Base-by-base conservation (phyloP, 1,140 invertebrate genomes). In the Chironomus tepperi region DNA sequence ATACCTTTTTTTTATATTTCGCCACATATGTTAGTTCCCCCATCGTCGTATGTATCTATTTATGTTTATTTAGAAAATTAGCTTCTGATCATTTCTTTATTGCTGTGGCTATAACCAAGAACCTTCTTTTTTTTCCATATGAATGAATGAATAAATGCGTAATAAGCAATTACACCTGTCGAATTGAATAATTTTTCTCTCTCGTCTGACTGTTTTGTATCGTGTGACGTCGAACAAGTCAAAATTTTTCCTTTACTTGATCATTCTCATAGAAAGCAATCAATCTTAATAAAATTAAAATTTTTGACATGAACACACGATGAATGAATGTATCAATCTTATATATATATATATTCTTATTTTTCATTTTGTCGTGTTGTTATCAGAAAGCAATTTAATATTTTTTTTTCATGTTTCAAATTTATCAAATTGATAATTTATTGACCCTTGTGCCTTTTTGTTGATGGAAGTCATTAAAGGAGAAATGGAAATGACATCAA, bases 161-260 rank as follows among this genome's bases (percentile, higher is more conserved):
- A 57, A 57, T 57, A 57, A n/a, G 18, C 65, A 70, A 70, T 70
- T 70, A 70, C 65, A 70, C 65, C 65, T 70, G 65, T 70, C 65
- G 65, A 70, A 57, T 57, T 57, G 47, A 57, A 57, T 57, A 57
- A 1, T n/a, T 57, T 57, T 57, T 12, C 5, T 34, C 12, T 15
- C 12, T 57, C 47, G 12, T 57, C 47, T 57, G 47, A 15, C 10
- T 34, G 2, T 1, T 34, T 34, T 34, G 24, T 1, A 34, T 34
- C 24, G 24, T 34, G 24, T 34, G 24, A 34, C 24, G 24, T 34
- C 24, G 24, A 34, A 34, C 24, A 34, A 34, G 24, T 34, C 24
- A 5, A 34, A 34, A 5, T 34, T 5, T 34, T 34, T 34, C 5
- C 15, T 57, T n/a, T 57, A 0, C 12, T 57, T 15, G 12, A 12